Base-by-base conservation (phyloP, 1,140 invertebrate genomes). In the Orussus abietinus region DNA sequence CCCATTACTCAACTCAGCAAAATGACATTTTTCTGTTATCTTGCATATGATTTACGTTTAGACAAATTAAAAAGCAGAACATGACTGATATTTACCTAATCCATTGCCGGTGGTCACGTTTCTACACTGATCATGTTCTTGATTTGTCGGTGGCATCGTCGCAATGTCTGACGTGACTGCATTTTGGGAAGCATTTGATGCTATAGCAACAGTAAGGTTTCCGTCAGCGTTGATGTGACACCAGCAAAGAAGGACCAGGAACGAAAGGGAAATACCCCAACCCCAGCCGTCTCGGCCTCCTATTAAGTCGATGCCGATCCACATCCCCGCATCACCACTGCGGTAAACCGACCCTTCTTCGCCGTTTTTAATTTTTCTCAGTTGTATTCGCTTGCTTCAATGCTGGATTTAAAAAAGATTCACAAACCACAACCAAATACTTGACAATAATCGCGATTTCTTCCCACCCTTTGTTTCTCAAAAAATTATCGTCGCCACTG, bases 261-360 rank as follows among this genome's bases (percentile, higher is more conserved):
- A 64, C 34, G 62, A 55, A 51, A 64, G 53, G 42, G 54, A 62
- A 58, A 56, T 55, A 47, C 55, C 54, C 6, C 6, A 35, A 19
- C 4, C 20, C 45, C 57, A 64, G 66, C 60, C 66, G 47, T 62
- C 55, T 60, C 58, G 67, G 65, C 65, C 58, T 64, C 55, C 59
- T 67, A 62, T 54, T 53, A 49, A 46, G 53, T 62, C 46, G 47
- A 61, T 60, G 44, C 67, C 57, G 62, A 72, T 70, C 69, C 69
- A 70, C 69, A 72, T 72, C 62, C 67, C 69, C 64, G 68, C 69
- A 72, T 72, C 55, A 72, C 67, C 63, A 66, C 44, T 14, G 18
- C 20, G 15, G 39, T 13, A 14, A 14, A 42, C 33, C 25, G 19
- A 32, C 32, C 14, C 2, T 13, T 9, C 29, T n/a, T 29, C 1